Base-by-base conservation (phyloP, 30 jellyfish, hydroid and myxozoan genomes). In the Catostylus mosaicus region DNA sequence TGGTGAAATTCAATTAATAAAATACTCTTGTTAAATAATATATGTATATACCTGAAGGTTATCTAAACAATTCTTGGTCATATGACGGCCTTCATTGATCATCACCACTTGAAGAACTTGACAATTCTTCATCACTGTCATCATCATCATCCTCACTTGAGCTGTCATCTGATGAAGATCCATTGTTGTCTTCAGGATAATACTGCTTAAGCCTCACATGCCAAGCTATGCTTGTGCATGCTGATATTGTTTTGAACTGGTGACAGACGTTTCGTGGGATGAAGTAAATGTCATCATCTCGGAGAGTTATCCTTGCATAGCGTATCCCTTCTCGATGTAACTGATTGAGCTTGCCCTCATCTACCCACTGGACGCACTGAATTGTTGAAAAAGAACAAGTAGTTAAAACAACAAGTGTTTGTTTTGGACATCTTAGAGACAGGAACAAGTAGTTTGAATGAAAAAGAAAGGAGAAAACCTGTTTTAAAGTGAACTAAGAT, bases 161-260 rank as follows among this genome's bases (percentile, higher is more conserved):
- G 64, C 80, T 50, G 10, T 37, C 92, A 22, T 56, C 70, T 4
- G 92, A 82, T 0, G 89, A 79, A 14, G 91, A 66, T 23, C 30
- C 72, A 11, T 79, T 51, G 4, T 47, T 22, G 30, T 23, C 59
- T 10, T 82, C 95, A 33, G 99, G 97, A 76, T 94, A 84, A 67
- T 94, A 94, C 80, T 77, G 89, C 77, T 94, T 94, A 30, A 94
- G 92, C n/a, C 99, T 75, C 37, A 94, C 84, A 35, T 94, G 99
- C 99, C 99, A 94, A 11, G 99, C 99, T 48, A 94, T 78, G 77
- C 99, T 94, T 27, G 97, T 70, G 68, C 95, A 92, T 1, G 99
- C 99, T 12, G 99, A 94, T 51, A 84, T 76, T 18, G 99, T 94
- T 71, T 94, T 94, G 88, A 94, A 94, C 85, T 94, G 99, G 75